Evolutionary conservation across 2,113 vertebrate species (phyloP).

Genomic region (Bothrops jararaca): DNA sequence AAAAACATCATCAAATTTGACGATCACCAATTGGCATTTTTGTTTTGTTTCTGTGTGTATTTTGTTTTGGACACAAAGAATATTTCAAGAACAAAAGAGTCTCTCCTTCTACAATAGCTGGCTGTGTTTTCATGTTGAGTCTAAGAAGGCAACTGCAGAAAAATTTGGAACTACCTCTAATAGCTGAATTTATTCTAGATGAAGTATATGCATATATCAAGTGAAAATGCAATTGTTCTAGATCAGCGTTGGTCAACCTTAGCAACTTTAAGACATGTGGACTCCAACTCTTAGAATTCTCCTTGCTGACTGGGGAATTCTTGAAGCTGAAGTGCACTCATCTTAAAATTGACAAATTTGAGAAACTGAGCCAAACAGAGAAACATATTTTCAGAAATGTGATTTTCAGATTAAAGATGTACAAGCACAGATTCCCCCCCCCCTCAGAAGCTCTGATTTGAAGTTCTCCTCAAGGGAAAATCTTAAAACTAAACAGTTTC

Average conservation of each 20-base stretch:
- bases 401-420: slow-evolving; percentile 1
- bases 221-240: slow-evolving; percentile 30
- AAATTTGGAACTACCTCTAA: slow-evolving; percentile 41
- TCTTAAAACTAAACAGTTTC: not conserved
- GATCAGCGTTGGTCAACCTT: not conserved
- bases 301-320: not conserved
- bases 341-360: not conserved
- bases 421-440: not conserved
- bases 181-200: slow-evolving; percentile 39
- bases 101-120: slow-evolving; percentile 15
- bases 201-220: slow-evolving; percentile 22
- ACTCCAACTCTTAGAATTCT: not conserved
- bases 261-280: not conserved
- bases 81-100: slow-evolving; percentile 14
- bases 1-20: not conserved
- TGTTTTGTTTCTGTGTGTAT: not conserved
- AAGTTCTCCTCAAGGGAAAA: not conserved
- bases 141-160: slow-evolving; percentile 36
- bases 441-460: not conserved
- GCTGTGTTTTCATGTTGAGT: slow-evolving; percentile 33
- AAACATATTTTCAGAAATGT: slow-evolving; percentile 35
- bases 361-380: slow-evolving; percentile 25
- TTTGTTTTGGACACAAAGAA: slow-evolving; percentile 23
- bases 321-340: not conserved
- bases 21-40: not conserved